Evolutionary conservation across 2,113 vertebrate genomes (phyloP).

Genomic region (Dasyurus viverrinus): DNA sequence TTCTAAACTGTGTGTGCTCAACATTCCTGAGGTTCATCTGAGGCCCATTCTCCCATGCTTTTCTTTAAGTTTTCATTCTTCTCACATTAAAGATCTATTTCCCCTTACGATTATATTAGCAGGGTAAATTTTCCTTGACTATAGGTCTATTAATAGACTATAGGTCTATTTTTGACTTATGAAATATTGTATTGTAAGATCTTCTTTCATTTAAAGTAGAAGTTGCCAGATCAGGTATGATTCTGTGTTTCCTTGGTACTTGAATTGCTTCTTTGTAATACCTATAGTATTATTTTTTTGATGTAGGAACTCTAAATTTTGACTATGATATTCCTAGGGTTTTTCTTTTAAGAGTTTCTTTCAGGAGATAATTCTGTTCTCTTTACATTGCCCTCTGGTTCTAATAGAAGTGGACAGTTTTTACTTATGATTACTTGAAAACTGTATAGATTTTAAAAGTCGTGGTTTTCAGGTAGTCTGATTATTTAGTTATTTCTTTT

Average conservation of each 20-base stretch:
- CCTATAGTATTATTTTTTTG: neutral
- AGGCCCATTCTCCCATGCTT: neutral
- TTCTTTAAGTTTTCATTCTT: neutral
- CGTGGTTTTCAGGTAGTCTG: neutral
- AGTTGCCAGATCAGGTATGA: neutral
- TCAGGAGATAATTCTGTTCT: neutral
- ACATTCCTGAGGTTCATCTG: neutral
- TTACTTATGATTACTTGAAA: neutral
- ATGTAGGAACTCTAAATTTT: neutral
- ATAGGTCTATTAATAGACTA: neutral
- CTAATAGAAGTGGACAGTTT: neutral
- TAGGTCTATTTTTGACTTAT: neutral
- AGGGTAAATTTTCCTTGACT: neutral
- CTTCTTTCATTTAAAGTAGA: neutral
- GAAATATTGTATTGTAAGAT: neutral
- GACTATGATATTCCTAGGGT: neutral
- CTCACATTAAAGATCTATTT: neutral
- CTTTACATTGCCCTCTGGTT: neutral
- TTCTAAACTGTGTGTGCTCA: neutral
- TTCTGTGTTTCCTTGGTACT: neutral
- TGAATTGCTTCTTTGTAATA: neutral
- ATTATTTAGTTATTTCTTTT: neutral
- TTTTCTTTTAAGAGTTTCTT: neutral
- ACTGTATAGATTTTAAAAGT: neutral
- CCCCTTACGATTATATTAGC: neutral